Evolutionary conservation across 2,888 invertebrate species (phyloP).

Genomic region (Tetheella fluctuosa): DNA sequence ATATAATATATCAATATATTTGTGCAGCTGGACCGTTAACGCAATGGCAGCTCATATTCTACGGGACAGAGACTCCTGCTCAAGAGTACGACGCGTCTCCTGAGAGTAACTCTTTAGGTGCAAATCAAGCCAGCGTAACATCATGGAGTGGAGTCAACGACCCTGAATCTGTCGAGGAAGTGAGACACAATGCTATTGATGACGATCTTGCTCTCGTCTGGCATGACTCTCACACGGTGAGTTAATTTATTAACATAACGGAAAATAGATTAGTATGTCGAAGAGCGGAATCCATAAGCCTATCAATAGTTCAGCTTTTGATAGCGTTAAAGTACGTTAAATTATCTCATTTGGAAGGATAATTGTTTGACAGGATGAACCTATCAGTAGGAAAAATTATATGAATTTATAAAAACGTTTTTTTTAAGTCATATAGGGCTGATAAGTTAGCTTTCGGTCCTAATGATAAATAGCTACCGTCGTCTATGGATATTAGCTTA

Average conservation of each 20-base stretch:
- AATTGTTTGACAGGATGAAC: too few species aligned
- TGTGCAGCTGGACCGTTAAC: slow-evolving; percentile 85
- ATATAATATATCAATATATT: slow-evolving; percentile 31
- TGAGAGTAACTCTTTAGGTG: slow-evolving; percentile 73
- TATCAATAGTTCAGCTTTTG: too few species aligned
- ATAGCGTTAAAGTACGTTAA: too few species aligned
- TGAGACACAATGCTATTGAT: slow-evolving; percentile 85
- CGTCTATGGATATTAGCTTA: too few species aligned
- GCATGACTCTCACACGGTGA: slow-evolving; percentile 87
- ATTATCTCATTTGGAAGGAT: too few species aligned
- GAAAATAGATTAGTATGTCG: background rate
- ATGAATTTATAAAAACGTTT: too few species aligned
- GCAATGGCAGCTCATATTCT: slow-evolving; percentile 92
- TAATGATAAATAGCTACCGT: too few species aligned
- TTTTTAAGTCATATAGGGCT: too few species aligned
- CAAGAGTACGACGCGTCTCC: slow-evolving; percentile 87
- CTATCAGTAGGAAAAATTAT: too few species aligned
- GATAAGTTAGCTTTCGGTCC: too few species aligned
- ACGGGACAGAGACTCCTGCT: slow-evolving; percentile 89
- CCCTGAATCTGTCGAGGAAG: slow-evolving; percentile 73
- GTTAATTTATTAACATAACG: slow-evolving; percentile 26
- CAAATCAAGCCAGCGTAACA: slow-evolving; percentile 41
- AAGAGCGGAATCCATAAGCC: too few species aligned
- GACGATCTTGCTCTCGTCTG: slow-evolving; percentile 84
- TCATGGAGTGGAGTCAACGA: slow-evolving; percentile 50